phyloP scores from a whole-genome alignment of 1,140 invertebrate species.

The Homarus americanus region DNA sequence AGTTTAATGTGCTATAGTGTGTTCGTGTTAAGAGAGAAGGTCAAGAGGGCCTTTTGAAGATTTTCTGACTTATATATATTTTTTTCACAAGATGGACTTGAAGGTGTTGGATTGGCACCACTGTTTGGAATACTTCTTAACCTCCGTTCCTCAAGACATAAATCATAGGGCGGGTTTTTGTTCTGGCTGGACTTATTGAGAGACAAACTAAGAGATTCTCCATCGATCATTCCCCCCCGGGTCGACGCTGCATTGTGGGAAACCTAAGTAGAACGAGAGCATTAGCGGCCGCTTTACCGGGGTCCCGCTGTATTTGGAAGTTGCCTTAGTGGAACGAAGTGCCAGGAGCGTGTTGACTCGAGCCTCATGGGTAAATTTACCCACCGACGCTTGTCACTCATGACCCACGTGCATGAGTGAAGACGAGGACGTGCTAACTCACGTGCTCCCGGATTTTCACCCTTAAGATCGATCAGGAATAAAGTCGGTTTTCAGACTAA shows the following conservation, averaged over 20 bases:
- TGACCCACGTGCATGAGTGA: slow-evolving; percentile 71
- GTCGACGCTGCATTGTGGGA: slow-evolving; percentile 25
- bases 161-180: slow-evolving; percentile 36
- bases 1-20: too few species aligned
- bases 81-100: background rate
- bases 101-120: background rate
- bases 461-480: slow-evolving; percentile 4
- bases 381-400: slow-evolving; percentile 71
- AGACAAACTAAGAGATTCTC: slow-evolving; percentile 29
- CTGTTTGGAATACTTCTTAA: slow-evolving; percentile 1
- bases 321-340: slow-evolving; percentile 69
- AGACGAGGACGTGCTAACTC: slow-evolving; percentile 25
- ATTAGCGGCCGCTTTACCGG: slow-evolving; percentile 43
- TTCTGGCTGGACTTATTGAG: slow-evolving; percentile 3
- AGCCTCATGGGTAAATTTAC: slow-evolving; percentile 69
- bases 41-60: too few species aligned
- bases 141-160: slow-evolving; percentile 23
- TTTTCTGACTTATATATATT: too few species aligned
- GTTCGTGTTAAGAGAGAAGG: too few species aligned
- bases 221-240: slow-evolving; percentile 31
- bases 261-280: slow-evolving; percentile 38
- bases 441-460: slow-evolving; percentile 11
- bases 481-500: slow-evolving; percentile 16
- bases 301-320: slow-evolving; percentile 61
- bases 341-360: slow-evolving; percentile 69